Evolutionary conservation across 2,113 vertebrate genomes (phyloP).

Genomic region (Cebus imitator): DNA sequence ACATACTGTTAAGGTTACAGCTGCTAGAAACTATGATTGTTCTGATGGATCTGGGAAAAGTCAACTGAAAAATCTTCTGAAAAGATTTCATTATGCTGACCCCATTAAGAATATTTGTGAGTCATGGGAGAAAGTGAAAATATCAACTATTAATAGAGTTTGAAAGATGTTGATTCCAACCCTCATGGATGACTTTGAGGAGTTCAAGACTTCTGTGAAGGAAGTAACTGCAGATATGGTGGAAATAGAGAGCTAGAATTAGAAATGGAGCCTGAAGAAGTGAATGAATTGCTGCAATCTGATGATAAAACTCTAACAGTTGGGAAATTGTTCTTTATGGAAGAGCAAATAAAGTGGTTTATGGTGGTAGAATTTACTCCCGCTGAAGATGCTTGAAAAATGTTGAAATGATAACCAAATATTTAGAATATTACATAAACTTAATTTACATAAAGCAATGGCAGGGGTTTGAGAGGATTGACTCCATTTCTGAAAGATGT

Average conservation of each 20-base stretch:
- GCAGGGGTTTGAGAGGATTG: not conserved
- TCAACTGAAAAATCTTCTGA: not conserved
- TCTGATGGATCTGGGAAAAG: not conserved
- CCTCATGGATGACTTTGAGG: not conserved
- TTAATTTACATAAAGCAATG: not conserved
- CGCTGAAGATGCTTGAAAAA: not conserved
- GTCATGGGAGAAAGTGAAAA: not conserved
- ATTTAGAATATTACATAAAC: not conserved
- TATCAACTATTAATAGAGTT: not conserved
- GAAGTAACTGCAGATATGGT: not conserved
- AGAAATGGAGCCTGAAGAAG: not conserved
- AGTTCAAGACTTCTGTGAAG: not conserved
- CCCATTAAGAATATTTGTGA: not conserved
- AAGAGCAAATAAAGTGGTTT: not conserved
- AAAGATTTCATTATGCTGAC: not conserved
- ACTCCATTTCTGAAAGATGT: not conserved
- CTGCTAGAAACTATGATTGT: not conserved
- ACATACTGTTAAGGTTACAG: not conserved
- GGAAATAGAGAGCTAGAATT: not conserved
- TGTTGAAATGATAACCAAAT: not conserved
- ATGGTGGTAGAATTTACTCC: not conserved
- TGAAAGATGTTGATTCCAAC: not conserved
- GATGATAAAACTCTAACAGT: not conserved
- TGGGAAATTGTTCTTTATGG: not conserved
- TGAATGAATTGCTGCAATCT: not conserved